Conservation (phyloP, 2,797 vertebrate genomes). For the Falco berigora region DNA sequence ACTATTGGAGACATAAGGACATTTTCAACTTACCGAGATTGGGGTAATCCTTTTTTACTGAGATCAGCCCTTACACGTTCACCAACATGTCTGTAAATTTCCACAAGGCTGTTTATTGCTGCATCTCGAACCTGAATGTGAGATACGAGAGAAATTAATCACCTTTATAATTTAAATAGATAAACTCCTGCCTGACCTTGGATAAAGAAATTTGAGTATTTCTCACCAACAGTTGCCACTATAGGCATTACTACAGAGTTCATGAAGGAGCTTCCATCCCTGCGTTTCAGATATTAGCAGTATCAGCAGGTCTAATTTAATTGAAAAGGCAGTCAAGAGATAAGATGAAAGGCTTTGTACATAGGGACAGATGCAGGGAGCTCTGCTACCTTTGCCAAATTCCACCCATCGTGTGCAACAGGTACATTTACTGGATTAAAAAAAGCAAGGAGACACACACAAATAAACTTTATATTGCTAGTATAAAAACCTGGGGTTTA, state of each 20-base stretch:
- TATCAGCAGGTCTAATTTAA: not conserved
- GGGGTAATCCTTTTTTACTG: slow-evolving; percentile 95
- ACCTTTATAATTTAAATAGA: not conserved
- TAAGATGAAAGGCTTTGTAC: not conserved
- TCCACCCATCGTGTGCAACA: not conserved
- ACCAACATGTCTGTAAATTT: slow-evolving; percentile 97
- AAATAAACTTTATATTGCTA: not conserved
- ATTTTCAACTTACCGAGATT: slow-evolving; percentile 84
- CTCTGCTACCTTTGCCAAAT: not conserved
- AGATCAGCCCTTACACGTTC: slow-evolving; percentile 96
- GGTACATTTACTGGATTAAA: not conserved
- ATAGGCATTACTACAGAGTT: not conserved
- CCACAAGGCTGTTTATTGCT: slow-evolving; percentile 94
- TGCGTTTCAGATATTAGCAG: not conserved
- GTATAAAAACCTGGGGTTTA: not conserved
- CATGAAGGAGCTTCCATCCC: not conserved
- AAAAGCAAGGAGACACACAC: not conserved
- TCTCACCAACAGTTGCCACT: not conserved
- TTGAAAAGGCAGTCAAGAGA: not conserved
- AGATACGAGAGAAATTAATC: slow-evolving; percentile 8
- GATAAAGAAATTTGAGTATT: not conserved
- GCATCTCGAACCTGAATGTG: slow-evolving; percentile 87
- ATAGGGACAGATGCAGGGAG: not conserved
- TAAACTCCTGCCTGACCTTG: not conserved
- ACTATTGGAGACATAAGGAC: not conserved